Conservation (phyloP, 1,140 invertebrate species). For the Tetranychus urticae region DNA sequence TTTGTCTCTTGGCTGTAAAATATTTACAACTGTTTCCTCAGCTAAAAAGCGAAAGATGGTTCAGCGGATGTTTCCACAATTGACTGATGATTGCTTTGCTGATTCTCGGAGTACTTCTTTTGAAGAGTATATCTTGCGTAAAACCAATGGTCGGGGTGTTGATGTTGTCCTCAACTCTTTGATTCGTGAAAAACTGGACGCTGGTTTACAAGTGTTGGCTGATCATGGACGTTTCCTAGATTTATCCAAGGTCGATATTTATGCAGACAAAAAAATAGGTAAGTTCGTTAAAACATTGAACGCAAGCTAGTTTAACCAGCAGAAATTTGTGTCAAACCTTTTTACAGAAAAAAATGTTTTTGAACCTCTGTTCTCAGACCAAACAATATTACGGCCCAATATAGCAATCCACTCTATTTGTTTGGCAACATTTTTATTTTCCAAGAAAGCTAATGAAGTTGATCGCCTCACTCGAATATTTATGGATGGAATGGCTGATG, state of each 20-base stretch:
- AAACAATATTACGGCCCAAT: constrained; percentile 54
- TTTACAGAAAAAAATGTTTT: constrained; percentile 18
- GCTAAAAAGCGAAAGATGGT: constrained; percentile 25
- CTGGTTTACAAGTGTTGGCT: constrained; percentile 66
- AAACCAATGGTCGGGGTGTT: constrained; percentile 42
- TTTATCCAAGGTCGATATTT: constrained; percentile 88
- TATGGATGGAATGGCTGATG: constrained; percentile 50
- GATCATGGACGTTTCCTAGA: constrained; percentile 71
- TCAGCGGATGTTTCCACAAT: constrained; percentile 23
- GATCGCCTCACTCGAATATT: constrained; percentile 28
- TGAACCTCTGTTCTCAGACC: too few relatives aligned
- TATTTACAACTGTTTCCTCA: constrained; percentile 50
- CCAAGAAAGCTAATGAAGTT: constrained; percentile 17
- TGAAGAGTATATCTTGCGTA: constrained; percentile 21
- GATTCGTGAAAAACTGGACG: constrained; percentile 64
- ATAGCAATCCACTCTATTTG: constrained; percentile 86
- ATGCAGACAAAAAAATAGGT: constrained; percentile 62
- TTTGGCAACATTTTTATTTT: constrained; percentile 62
- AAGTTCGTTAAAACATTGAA: constrained; percentile 39
- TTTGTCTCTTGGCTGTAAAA: constrained; percentile 54
- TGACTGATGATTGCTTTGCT: constrained; percentile 26
- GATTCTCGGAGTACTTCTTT: constrained; percentile 30
- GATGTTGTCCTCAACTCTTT: constrained; percentile 82
- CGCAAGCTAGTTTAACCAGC: constrained; percentile 40
- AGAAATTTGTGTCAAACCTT: constrained; percentile 29